phyloP scores from a whole-genome alignment of 2,113 vertebrate species.

The Oncorhynchus keta region DNA sequence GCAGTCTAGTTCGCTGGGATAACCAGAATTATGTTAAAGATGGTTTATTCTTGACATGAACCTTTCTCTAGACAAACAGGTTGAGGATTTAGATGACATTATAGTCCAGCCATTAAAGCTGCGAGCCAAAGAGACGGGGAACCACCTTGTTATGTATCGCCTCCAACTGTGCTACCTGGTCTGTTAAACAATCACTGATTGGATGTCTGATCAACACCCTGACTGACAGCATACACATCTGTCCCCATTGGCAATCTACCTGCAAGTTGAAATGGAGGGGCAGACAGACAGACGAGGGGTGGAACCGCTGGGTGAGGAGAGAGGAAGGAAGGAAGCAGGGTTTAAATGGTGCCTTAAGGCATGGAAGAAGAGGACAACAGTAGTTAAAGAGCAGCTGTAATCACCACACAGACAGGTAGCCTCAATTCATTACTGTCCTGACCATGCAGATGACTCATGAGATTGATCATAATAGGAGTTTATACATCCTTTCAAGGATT shows the following conservation, averaged over 20 bases:
- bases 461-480: neutral
- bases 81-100: neutral
- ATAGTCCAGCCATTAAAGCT: neutral
- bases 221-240: conserved; percentile 45
- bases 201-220: conserved; percentile 35
- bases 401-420: conserved; percentile 35
- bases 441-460: neutral
- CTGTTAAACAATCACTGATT: neutral
- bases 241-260: conserved; percentile 55
- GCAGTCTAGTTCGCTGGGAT: too few species aligned
- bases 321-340: conserved; percentile 28
- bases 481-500: neutral
- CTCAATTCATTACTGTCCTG: conserved; percentile 14
- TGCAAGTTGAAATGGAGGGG: conserved; percentile 56
- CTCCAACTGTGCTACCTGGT: neutral
- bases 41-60: too few species aligned
- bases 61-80: too few species aligned
- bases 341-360: conserved; percentile 50
- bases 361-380: conserved; percentile 51
- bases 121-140: neutral
- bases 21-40: too few species aligned
- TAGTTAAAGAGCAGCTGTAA: conserved; percentile 31
- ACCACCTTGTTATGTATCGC: neutral
- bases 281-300: conserved; percentile 29
- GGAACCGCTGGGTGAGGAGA: conserved; percentile 29